These are phyloP conservation scores for Drymonia ruficornis DNA, from an alignment of 2,888 invertebrate species.

Conservation along the genomic window DNA sequence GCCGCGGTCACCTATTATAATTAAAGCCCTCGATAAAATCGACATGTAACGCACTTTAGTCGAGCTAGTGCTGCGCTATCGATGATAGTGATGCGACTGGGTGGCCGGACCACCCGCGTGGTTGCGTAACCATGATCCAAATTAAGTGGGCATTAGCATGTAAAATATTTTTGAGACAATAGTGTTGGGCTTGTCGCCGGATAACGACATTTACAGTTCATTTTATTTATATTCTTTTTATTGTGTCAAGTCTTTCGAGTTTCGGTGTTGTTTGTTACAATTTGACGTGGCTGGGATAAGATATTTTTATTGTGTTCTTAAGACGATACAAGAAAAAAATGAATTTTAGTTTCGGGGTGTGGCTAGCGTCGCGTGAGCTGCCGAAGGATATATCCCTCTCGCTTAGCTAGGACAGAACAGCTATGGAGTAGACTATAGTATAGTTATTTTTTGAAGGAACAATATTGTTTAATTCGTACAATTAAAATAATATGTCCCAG, in stretches of 20 bases:
- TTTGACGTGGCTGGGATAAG: constrained; percentile 18
- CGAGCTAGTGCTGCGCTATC: constrained; percentile 66
- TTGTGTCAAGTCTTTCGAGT: constrained; percentile 8
- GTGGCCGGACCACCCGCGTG: constrained; percentile 66
- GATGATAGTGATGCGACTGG: constrained; percentile 52
- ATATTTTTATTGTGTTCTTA: constrained; percentile 15
- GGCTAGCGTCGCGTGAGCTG: no score
- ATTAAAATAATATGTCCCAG: no score
- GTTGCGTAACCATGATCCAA: constrained; percentile 53
- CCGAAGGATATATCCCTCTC: no score
- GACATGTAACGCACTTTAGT: constrained; percentile 62
- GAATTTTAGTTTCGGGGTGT: no score
- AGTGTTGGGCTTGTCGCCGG: constrained; percentile 38
- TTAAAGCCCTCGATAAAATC: constrained; percentile 68
- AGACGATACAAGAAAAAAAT: no score
- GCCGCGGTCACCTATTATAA: constrained; percentile 65
- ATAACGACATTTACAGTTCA: constrained; percentile 23
- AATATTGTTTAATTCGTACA: no score
- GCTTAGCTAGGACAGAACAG: no score
- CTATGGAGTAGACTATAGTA: no score
- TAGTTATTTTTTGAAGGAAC: no score
- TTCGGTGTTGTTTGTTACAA: constrained; percentile 25
- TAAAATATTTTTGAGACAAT: constrained; percentile 57
- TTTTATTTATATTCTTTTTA: constrained; percentile 24
- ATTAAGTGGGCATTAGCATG: constrained; percentile 65